phyloP scores from a whole-genome alignment of 2,888 invertebrate species.

The Xestia sexstrigata region DNA sequence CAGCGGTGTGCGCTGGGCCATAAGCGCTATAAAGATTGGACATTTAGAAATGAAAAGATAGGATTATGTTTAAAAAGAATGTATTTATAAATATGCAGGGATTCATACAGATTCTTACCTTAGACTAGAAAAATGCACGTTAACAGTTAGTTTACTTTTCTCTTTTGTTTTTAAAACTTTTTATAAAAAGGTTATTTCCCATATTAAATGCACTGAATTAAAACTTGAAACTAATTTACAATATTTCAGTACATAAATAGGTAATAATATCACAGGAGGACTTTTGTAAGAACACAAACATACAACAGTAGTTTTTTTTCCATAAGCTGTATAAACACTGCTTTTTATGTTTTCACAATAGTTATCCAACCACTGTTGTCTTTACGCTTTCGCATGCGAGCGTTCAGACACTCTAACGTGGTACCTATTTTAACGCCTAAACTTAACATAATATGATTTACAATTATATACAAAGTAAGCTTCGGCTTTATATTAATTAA shows the following conservation, averaged over 20 bases:
- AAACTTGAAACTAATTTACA: constrained; percentile 24
- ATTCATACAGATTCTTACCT: constrained; percentile 70
- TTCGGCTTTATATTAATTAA: constrained; percentile 60
- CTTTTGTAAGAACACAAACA: constrained; percentile 12
- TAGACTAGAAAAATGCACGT: constrained; percentile 70
- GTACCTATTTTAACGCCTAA: constrained; percentile 33
- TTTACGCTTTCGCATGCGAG: background rate
- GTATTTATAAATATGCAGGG: constrained; percentile 67
- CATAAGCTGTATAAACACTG: background rate
- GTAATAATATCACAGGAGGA: constrained; percentile 17
- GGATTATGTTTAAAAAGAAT: constrained; percentile 33
- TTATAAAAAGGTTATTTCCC: constrained; percentile 9
- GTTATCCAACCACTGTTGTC: constrained; percentile 13
- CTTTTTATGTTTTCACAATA: constrained; percentile 13
- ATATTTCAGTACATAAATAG: constrained; percentile 43
- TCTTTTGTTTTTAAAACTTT: constrained; percentile 18
- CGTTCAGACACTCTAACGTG: background rate
- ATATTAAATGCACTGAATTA: constrained; percentile 43
- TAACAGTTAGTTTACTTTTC: constrained; percentile 34
- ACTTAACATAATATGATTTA: constrained; percentile 42
- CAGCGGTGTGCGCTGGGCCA: too few relatives aligned
- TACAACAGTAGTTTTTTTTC: constrained; percentile 6
- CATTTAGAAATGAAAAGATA: constrained; percentile 36
- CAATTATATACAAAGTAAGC: constrained; percentile 53
- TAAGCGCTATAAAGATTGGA: background rate